A percentile compares a stretch with the other conserved stretches of the same genome.
Evolutionary conservation across 2,888 invertebrate genomes (phyloP).

Genomic region (Troides aeacus): DNA sequence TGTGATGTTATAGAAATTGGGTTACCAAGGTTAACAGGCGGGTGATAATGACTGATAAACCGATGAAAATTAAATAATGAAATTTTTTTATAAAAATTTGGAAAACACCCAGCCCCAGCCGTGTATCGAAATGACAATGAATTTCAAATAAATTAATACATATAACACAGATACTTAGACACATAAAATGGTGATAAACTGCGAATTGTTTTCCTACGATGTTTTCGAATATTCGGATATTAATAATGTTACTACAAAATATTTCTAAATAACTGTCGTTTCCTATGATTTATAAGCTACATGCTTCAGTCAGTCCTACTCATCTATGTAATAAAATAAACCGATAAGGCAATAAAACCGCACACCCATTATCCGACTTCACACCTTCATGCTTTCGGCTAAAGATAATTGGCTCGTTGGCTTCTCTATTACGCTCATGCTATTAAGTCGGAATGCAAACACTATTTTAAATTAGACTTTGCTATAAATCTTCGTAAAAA

Average conservation of each 20-base stretch:
- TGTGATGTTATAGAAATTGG: constrained; percentile 24
- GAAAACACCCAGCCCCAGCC: constrained; percentile 58
- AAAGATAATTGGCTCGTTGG: constrained; percentile 40
- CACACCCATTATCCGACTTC: constrained; percentile 44
- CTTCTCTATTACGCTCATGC: constrained; percentile 42
- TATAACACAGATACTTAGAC: constrained; percentile 37
- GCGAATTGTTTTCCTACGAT: not conserved
- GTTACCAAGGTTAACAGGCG: constrained; percentile 30
- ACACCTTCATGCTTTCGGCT: constrained; percentile 46
- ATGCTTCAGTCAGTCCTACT: constrained; percentile 69
- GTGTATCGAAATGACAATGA: constrained; percentile 51
- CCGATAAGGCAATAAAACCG: constrained; percentile 34
- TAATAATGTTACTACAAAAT: constrained; percentile 7
- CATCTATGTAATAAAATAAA: constrained; percentile 12
- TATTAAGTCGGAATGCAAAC: constrained; percentile 25
- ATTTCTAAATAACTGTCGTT: not conserved
- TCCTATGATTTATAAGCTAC: constrained; percentile 37
- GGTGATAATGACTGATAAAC: constrained; percentile 47
- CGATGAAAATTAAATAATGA: constrained; percentile 47
- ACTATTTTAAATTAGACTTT: not conserved
- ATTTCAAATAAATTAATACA: constrained; percentile 34
- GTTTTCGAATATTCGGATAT: not conserved
- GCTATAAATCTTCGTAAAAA: no score
- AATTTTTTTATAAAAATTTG: constrained; percentile 45
- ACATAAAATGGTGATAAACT: constrained; percentile 36